These are phyloP conservation scores for Acanthochromis polyacanthus DNA, from an alignment of 2,113 vertebrate genomes.

Conservation along the genomic window DNA sequence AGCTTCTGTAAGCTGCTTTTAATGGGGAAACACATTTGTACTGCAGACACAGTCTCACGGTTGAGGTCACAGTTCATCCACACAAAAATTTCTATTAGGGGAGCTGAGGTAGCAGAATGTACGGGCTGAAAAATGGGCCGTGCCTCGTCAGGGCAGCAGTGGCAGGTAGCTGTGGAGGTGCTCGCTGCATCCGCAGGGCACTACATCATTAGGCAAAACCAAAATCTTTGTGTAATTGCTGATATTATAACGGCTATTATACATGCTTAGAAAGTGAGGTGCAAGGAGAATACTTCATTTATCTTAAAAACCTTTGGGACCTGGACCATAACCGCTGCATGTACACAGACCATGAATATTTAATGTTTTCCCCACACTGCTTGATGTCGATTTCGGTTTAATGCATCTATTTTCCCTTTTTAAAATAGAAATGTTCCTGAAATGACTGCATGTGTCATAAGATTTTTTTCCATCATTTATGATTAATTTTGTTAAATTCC, in stretches of 20 bases:
- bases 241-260: slow-evolving; percentile 86
- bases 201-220: slow-evolving; percentile 82
- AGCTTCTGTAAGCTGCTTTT: slow-evolving; percentile 89
- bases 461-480: no score
- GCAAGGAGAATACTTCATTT: slow-evolving; percentile 80
- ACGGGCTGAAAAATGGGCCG: slow-evolving; percentile 87
- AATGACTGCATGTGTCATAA: not conserved
- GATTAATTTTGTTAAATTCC: no score
- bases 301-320: slow-evolving; percentile 82
- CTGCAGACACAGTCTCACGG: slow-evolving; percentile 77
- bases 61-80: slow-evolving; percentile 85
- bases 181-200: slow-evolving; percentile 70
- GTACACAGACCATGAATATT: slow-evolving; percentile 53
- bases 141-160: slow-evolving; percentile 79
- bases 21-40: slow-evolving; percentile 86
- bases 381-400: slow-evolving; percentile 51
- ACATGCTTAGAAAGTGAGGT: slow-evolving; percentile 81
- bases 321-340: slow-evolving; percentile 63
- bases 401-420: slow-evolving; percentile 26
- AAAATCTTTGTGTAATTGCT: slow-evolving; percentile 84
- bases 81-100: slow-evolving; percentile 83
- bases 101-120: slow-evolving; percentile 91
- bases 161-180: slow-evolving; percentile 80
- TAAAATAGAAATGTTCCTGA: slow-evolving; percentile 29
- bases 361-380: not conserved